Evolutionary conservation across 2,113 vertebrate genomes (phyloP), one percentile per base, ranked within the genome.

Genomic region (Zootoca vivipara): DNA sequence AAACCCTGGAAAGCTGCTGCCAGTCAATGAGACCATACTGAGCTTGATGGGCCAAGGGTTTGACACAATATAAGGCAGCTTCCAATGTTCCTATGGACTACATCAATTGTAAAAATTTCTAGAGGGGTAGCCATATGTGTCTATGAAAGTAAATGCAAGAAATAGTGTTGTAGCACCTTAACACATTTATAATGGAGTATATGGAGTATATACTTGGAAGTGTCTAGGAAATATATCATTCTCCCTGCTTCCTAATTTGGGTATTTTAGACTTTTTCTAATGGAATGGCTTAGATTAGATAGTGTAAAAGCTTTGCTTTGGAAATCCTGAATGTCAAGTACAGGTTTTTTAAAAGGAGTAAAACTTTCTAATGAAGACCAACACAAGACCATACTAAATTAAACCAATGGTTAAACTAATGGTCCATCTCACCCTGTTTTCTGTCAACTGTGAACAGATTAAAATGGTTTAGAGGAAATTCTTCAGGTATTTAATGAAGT

Each of bases 41-140:
- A 15, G 12, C 12, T 58, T 15, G 56, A 16, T 58, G 16, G 56
- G 4, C 56, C 56, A 58, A 58, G 56, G 56, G 56, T 58, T 16
- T 58, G 56, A 58, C 56, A 15, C 56, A 58, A 16, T 58, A 58
- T 58, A 58, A 58, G 56, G 56, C 16, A 16, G 15, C 56, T 58
- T 58, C 56, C 56, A 16, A 58, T 58, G 56, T 58, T 58, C 56
- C 56, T 58, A 58, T 88, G 42, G 69, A 42, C 6, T 46, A 28
- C 0, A 80, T 85, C 67, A 67, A 69, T 81, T 89, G 90, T 82
- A 88, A 82, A 7, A 40, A 67, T 1, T 30, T 42, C 24, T 15
- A 82, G 38, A 28, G 38, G 18, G 33, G 38, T 10, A 93, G 87
- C 83, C 67, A 83, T 91, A 85, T 92, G 90, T 81, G 83, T 93